These are phyloP conservation scores for Thamnaconus septentrionalis DNA, from an alignment of 2,113 vertebrate genomes.

Conservation along the genomic window DNA sequence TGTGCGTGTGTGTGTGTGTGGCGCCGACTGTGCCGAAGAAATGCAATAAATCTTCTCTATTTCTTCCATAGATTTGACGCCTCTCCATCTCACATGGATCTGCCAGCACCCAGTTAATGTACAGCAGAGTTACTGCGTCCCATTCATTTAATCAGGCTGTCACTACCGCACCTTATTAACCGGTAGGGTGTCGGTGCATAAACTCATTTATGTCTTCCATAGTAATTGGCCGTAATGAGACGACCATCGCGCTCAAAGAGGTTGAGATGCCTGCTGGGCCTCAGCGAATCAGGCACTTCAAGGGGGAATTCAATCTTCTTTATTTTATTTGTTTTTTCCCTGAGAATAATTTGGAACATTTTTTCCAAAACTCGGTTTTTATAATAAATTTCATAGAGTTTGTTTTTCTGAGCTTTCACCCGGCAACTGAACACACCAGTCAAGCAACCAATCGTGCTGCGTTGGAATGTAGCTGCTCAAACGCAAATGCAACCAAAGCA, in stretches of 20 bases:
- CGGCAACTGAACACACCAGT: no score
- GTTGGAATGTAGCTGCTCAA: no score
- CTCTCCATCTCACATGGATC: not conserved
- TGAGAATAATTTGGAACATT: no score
- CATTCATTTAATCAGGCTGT: conserved; percentile 26
- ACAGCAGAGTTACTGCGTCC: conserved; percentile 33
- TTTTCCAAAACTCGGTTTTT: no score
- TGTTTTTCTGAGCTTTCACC: no score
- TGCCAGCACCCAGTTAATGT: conserved; percentile 15
- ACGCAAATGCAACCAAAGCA: no score
- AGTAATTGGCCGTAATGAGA: conserved; percentile 18
- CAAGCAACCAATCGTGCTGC: no score
- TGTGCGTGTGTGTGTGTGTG: conserved; percentile 7
- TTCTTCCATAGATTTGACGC: conserved; percentile 4
- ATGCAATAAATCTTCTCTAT: conserved; percentile 26
- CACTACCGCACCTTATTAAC: conserved; percentile 39
- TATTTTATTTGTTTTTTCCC: no score
- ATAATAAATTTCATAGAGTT: no score
- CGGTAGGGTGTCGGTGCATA: conserved; percentile 49
- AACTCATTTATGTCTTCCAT: conserved; percentile 33
- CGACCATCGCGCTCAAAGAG: not conserved
- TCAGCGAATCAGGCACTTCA: conserved; percentile 5
- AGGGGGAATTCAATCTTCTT: conserved; percentile 14
- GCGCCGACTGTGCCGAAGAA: not conserved
- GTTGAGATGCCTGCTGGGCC: conserved; percentile 6